phyloP scores from a whole-genome alignment of 30 jellyfish, hydroid and myxozoan species.

The Nemopilema nomurai region DNA sequence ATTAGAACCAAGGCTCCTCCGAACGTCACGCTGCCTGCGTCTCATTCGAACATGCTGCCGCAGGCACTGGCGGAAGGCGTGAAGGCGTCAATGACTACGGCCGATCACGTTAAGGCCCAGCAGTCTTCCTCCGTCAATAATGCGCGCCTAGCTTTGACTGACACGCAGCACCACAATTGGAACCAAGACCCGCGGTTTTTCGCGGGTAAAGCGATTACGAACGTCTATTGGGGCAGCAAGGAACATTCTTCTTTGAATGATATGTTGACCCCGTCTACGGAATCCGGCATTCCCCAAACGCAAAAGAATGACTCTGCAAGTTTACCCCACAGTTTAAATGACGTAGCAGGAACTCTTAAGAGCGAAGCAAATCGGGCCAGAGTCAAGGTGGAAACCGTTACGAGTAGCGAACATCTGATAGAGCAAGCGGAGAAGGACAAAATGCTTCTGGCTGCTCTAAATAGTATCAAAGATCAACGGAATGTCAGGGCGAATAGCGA shows the following conservation, averaged over 20 bases:
- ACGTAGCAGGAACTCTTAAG: neutral
- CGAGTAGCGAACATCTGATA: neutral
- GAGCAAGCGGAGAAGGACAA: neutral
- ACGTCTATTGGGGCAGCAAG: slow-evolving; percentile 68
- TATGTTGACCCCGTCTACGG: neutral
- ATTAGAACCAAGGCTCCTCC: slow-evolving; percentile 62
- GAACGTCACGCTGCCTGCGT: slow-evolving; percentile 52
- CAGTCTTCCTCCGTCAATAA: neutral
- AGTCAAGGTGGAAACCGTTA: neutral
- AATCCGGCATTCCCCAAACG: neutral
- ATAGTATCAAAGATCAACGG: neutral
- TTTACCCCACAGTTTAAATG: neutral
- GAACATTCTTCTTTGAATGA: slow-evolving; percentile 25
- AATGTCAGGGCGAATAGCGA: neutral
- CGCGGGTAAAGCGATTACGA: slow-evolving; percentile 26
- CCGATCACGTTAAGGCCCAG: neutral
- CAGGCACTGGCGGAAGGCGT: slow-evolving; percentile 35
- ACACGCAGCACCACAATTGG: slow-evolving; percentile 10
- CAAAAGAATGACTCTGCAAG: neutral
- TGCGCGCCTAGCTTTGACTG: slow-evolving; percentile 7
- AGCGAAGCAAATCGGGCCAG: neutral
- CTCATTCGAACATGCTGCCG: slow-evolving; percentile 70
- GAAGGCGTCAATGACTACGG: neutral
- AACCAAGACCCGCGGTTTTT: slow-evolving; percentile 39
- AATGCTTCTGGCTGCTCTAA: neutral